Conservation (phyloP, 2,888 invertebrate genomes). For the Orthonevra nobilis region DNA sequence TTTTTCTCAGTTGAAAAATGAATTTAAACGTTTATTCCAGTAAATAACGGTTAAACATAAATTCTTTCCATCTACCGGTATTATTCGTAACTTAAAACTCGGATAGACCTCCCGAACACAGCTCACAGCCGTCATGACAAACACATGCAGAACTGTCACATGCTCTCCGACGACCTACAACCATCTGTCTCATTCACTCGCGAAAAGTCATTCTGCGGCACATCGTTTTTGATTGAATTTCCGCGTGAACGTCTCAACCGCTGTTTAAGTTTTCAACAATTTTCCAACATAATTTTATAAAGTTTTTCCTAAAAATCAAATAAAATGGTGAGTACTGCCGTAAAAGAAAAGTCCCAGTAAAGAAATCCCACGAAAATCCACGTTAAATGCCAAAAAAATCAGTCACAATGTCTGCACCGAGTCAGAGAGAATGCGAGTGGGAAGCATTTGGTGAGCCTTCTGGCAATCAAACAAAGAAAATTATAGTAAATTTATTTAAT, state of each 20-base stretch:
- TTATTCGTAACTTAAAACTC: neutral
- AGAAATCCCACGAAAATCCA: neutral
- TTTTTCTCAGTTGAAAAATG: too few relatives aligned
- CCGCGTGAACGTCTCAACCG: conserved; percentile 71
- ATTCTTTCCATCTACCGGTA: conserved; percentile 28
- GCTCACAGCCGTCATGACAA: conserved; percentile 28
- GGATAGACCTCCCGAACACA: conserved; percentile 17
- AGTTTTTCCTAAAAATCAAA: conserved; percentile 13
- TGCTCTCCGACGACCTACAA: neutral
- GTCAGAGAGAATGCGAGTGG: conserved; percentile 48
- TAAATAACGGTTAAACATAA: too few relatives aligned
- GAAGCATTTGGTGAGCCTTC: conserved; percentile 4
- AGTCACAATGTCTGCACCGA: conserved; percentile 29
- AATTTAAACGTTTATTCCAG: too few relatives aligned
- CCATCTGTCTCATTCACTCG: conserved; percentile 51
- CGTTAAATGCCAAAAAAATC: conserved; percentile 8
- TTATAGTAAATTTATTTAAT: too few relatives aligned
- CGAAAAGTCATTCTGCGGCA: conserved; percentile 39
- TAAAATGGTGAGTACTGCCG: conserved; percentile 49
- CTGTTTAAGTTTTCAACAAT: conserved; percentile 72
- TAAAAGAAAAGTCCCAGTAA: conserved; percentile 1
- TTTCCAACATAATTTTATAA: conserved; percentile 46
- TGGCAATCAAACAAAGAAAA: conserved; percentile 1
- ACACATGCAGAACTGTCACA: conserved; percentile 43
- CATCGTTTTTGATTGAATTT: conserved; percentile 49